Percentiles rank a stretch among this genome's conserved stretches.
phyloP scores from a whole-genome alignment of 2,888 invertebrate species.

The Alloscopus bannaensis region DNA sequence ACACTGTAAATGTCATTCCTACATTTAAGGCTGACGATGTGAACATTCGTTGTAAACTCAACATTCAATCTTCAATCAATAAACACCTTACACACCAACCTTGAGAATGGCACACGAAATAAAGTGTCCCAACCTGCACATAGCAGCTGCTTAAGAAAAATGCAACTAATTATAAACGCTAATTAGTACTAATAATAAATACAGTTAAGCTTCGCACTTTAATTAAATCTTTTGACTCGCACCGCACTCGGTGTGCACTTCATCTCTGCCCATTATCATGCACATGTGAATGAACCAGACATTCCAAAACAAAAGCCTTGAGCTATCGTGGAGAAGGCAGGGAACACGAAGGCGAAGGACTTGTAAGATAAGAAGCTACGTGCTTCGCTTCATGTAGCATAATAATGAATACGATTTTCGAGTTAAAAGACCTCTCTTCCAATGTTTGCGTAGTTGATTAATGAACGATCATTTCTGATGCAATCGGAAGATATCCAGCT shows the following conservation, averaged over 20 bases:
- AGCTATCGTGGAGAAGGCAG: slow-evolving; percentile 24
- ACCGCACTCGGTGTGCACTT: background rate
- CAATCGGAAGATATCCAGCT: background rate
- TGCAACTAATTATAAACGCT: background rate
- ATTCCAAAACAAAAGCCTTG: slow-evolving; percentile 44
- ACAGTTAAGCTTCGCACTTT: background rate
- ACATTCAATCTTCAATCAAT: too few species aligned
- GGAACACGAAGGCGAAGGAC: slow-evolving; percentile 45
- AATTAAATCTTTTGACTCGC: background rate
- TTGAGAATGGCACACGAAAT: too few species aligned
- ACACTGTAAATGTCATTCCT: background rate
- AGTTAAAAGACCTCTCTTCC: background rate
- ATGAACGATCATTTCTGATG: background rate
- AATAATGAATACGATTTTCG: background rate
- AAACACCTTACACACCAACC: too few species aligned
- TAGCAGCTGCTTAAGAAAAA: background rate
- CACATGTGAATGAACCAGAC: background rate
- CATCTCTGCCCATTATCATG: background rate
- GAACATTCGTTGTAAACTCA: background rate
- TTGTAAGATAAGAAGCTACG: slow-evolving; percentile 31
- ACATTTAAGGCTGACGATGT: background rate
- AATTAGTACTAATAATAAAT: background rate
- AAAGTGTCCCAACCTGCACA: background rate
- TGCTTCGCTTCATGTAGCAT: slow-evolving; percentile 9
- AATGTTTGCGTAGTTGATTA: slow-evolving; percentile 12